Evolutionary conservation across 2,888 invertebrate species (phyloP), one percentile per base, ranked within the genome.

Genomic region (Polyommatus iphigenia): DNA sequence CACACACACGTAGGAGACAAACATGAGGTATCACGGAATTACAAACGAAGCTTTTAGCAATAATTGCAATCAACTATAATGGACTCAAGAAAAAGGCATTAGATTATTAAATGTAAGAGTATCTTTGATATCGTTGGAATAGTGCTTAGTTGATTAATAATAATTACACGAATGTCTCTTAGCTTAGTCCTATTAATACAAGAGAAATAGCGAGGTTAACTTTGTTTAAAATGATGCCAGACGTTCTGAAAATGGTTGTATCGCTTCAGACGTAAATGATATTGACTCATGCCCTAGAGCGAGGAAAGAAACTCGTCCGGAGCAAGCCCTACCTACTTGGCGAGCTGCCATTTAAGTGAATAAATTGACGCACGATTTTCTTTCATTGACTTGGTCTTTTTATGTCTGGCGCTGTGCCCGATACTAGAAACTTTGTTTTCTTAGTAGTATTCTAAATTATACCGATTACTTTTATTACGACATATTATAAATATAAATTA

Each of bases 371-470:
- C 15, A 67, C 20, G 29, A 67, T 67, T 67, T 67, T 32, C 67
- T 67, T 67, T 67, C 67, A 67, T 67, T 32, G 67, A 67, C 67
- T 2, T 32, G 67, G 67, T 67, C 67, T 67, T 67, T 62, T 67
- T 32, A 67, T 67, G 67, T 67, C 67, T 67, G 67, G 67, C 29
- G 13, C 67, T 15, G 29, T 67, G 67, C 67, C 67, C 18, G 29
- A 15, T 67, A 67, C 67, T 67, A 67, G 29, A 67, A 67, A 67
- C 67, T 67, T 67, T 67, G 29, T 67, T 67, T 24, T 67, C 29
- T 67, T 32, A 67, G 67, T 67, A 67, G 67, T 67, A 67, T 32
- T 67, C 29, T 67, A 29, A 67, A 18, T 32, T 67, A 67, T 32
- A 29, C 6, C 62, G 24, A 62, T 62, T 62, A 62, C 32, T 67